Base-by-base conservation (phyloP, 2,888 invertebrate species). In the Ochropleura leucogaster region DNA sequence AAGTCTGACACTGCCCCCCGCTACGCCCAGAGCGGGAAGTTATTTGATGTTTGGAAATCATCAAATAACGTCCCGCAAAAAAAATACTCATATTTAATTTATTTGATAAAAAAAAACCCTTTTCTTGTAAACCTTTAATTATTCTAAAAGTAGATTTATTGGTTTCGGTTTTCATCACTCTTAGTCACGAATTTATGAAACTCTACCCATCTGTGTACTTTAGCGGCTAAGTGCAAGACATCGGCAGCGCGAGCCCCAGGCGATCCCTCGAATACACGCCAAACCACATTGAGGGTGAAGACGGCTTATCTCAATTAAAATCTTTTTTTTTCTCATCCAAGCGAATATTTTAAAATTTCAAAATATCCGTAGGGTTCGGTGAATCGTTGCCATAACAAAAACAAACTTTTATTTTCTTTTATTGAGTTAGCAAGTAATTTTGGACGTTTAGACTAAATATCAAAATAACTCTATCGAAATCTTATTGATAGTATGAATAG, bases 301-400 rank as follows among this genome's bases (percentile, higher is more conserved):
- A 90, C 90, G 86, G 90, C 91, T 95, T 93, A 94, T 92, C 94
- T 90, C 93, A 93, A 94, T 94, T 94, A 93, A 91, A 92, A 89
- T 90, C 82, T 91, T 92, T 92, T 92, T 87, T 93, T 88, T 90
- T 91, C 85, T 87, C 85, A 87, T 82, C 79, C 85, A 73, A 87
- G 79, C 86, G 87, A 84, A 88, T 85, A 88, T 90, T 94, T 90
- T 90, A 90, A 93, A 92, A 93, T 90, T 90, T 90, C 82, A 90
- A 91, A 94, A 94, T 84, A 93, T 85, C 93, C 93, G 83, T 68
- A 73, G 92, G 95, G 92, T 83, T 84, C 80, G 76, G 72, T 81
- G 87, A 87, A 86, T 88, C 85, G 87, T 80, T 88, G 83, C 80
- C 86, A 84, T 87, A 90, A 89, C 87, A 90, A 88, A 86, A 89